Conservation (phyloP, 2,113 vertebrate species). For the Guaruba guarouba region DNA sequence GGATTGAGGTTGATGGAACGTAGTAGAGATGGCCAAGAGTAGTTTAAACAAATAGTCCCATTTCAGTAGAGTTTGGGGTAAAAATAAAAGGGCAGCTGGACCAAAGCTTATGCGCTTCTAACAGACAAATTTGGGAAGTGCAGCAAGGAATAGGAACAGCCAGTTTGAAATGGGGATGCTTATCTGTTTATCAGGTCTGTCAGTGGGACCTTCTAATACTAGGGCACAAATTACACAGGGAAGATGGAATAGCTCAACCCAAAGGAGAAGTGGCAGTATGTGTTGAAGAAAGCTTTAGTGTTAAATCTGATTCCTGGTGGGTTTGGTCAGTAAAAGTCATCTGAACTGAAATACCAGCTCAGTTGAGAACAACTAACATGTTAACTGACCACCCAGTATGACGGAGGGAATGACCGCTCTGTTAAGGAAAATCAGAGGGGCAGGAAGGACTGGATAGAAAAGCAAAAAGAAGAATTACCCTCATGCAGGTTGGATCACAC, state of each 20-base stretch:
- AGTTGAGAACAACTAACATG: not conserved
- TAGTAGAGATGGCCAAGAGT: not conserved
- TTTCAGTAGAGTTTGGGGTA: not conserved
- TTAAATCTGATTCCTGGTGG: not conserved
- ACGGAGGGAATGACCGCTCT: not conserved
- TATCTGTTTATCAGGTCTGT: not conserved
- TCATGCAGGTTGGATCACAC: accelerated
- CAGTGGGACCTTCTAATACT: not conserved
- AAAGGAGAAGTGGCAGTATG: not conserved
- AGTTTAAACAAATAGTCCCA: not conserved
- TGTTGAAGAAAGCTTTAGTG: not conserved
- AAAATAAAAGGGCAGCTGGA: not conserved
- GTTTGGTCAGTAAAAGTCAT: not conserved
- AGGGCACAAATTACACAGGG: not conserved
- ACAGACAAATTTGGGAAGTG: not conserved
- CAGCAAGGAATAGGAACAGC: not conserved
- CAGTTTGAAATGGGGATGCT: not conserved
- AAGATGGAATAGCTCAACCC: not conserved
- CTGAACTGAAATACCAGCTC: not conserved
- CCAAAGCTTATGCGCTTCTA: not conserved
- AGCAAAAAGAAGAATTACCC: not conserved
- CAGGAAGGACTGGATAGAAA: not conserved
- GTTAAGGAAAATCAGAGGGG: not conserved
- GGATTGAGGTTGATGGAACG: not conserved
- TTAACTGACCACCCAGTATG: not conserved